Conservation (phyloP, 2,113 vertebrate genomes). For the Platycercus adscitus region DNA sequence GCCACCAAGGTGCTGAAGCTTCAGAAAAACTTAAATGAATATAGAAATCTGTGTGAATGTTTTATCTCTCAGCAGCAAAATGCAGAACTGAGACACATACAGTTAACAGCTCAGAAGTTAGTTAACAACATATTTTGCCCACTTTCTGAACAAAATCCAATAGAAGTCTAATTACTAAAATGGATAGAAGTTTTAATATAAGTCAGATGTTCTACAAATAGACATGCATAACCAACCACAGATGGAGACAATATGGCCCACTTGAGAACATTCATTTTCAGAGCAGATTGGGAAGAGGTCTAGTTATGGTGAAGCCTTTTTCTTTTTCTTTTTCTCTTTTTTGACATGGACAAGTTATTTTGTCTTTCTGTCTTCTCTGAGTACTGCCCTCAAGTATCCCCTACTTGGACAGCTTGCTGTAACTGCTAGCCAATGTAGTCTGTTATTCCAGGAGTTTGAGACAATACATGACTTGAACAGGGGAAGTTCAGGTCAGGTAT, state of each 20-base stretch:
- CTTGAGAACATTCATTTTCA: neutral
- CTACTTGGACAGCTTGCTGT: too few relatives aligned
- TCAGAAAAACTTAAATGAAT: neutral
- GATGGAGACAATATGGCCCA: neutral
- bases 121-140: neutral
- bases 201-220: neutral
- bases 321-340: neutral
- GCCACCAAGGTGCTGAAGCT: neutral
- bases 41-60: neutral
- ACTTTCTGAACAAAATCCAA: neutral
- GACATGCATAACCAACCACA: neutral
- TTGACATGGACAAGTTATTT: neutral
- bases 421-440: too few relatives aligned
- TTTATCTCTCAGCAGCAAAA: neutral
- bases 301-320: neutral
- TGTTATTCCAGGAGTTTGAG: too few relatives aligned
- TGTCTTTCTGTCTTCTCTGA: neutral
- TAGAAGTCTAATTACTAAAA: neutral
- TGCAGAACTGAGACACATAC: neutral
- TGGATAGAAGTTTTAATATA: neutral
- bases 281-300: neutral
- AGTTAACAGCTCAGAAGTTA: neutral
- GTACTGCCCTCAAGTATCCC: neutral
- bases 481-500: too few relatives aligned
- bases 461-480: too few relatives aligned